A percentile compares a stretch with the other conserved stretches of the same genome.
phyloP scores from a whole-genome alignment of 2,888 invertebrate genomes.

The Caenorhabditis sinica region DNA sequence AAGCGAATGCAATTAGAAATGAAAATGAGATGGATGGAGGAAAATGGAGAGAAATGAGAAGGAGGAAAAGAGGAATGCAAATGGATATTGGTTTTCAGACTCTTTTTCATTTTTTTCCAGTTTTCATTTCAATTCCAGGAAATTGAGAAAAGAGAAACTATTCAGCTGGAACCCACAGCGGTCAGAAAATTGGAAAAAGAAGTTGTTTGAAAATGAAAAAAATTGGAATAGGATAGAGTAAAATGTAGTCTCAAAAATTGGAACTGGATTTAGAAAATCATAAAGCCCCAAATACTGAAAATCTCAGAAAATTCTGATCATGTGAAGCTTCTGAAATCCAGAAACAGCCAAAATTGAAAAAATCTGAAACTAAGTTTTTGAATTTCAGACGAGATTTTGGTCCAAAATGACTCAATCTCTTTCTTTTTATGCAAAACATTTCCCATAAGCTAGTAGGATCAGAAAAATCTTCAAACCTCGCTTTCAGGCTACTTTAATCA shows the following conservation, averaged over 20 bases:
- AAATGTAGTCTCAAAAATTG: no score
- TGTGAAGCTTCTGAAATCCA: no score
- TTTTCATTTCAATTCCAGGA: constrained; percentile 7
- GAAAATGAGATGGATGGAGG: background rate
- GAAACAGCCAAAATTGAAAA: no score
- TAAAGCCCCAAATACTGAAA: no score
- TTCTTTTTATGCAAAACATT: background rate
- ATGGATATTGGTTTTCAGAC: constrained; percentile 30
- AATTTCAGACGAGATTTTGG: background rate
- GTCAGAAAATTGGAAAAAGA: background rate
- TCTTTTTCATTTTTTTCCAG: background rate
- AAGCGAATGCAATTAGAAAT: constrained; percentile 27
- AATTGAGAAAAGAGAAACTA: background rate
- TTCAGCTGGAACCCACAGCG: background rate
- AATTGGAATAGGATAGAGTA: background rate
- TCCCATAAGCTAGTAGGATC: no score
- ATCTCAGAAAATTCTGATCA: no score
- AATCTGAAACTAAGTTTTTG: background rate
- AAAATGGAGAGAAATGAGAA: background rate
- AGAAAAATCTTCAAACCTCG: no score
- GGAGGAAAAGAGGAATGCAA: background rate
- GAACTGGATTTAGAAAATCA: no score
- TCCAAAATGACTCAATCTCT: background rate
- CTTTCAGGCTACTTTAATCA: no score
- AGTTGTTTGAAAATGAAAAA: background rate